phyloP scores from a whole-genome alignment of 2,797 vertebrate genomes.

The Clarias fuscus region DNA sequence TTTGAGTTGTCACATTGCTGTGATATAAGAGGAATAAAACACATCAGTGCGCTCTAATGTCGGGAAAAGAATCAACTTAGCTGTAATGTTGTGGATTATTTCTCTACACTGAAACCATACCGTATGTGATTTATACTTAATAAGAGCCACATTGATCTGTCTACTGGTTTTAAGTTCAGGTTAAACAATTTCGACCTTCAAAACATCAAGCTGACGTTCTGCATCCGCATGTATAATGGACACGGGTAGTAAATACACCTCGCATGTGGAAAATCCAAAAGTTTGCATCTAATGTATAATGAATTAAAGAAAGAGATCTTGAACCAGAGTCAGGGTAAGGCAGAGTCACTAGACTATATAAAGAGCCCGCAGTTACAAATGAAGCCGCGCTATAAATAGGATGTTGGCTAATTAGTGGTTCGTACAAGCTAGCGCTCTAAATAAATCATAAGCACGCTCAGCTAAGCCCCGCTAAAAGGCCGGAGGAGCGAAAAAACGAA shows the following conservation, averaged over 20 bases:
- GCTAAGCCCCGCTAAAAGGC: background rate
- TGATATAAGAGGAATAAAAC: background rate
- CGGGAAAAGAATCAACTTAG: background rate
- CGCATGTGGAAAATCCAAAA: background rate
- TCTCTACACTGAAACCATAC: background rate
- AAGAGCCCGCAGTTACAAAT: conserved; percentile 4
- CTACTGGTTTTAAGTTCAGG: background rate
- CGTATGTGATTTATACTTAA: too few relatives aligned
- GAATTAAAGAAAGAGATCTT: background rate
- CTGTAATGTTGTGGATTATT: background rate
- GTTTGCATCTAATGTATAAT: background rate
- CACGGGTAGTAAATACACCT: background rate
- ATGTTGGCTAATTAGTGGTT: conserved; percentile 2
- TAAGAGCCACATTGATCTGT: background rate
- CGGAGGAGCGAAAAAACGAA: background rate
- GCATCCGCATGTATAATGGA: background rate
- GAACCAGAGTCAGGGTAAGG: background rate
- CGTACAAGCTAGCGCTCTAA: conserved; percentile 8
- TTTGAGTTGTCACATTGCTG: background rate
- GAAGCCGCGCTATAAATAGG: conserved; percentile 15
- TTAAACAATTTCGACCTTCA: background rate
- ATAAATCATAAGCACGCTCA: conserved; percentile 19
- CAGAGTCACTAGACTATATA: background rate
- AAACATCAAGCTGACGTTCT: background rate
- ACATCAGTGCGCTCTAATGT: background rate